Evolutionary conservation across 2,113 vertebrate species (phyloP).

Genomic region (Scalopus aquaticus): DNA sequence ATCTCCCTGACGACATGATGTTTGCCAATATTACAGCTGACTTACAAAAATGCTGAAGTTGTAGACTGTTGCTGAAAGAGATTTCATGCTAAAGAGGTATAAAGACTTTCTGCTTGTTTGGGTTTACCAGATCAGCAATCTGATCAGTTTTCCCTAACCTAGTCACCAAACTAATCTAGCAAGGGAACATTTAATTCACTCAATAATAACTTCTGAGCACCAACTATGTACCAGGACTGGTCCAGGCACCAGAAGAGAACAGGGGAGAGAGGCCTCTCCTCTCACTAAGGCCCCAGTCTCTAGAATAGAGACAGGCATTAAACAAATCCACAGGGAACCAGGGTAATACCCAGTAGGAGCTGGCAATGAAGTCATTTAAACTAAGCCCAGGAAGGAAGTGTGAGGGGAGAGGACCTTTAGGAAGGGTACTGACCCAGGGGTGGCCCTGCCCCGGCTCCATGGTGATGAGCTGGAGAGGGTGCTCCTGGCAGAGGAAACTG

Average conservation of each 20-base stretch:
- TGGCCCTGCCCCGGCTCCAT: neutral
- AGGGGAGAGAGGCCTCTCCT: neutral
- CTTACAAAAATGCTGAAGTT: conserved; percentile 40
- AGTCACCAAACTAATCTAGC: neutral
- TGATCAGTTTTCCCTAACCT: conserved; percentile 3
- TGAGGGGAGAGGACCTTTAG: neutral
- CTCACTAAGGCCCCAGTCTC: neutral
- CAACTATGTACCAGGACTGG: neutral
- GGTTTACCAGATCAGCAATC: neutral
- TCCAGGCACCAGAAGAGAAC: neutral
- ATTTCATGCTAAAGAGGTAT: conserved; percentile 19
- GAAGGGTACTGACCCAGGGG: neutral
- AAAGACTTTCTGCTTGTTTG: neutral
- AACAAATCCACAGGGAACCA: neutral
- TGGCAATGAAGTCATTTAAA: neutral
- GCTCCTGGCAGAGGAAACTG: neutral
- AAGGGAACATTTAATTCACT: conserved; percentile 6
- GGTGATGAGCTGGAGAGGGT: neutral
- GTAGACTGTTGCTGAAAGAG: neutral
- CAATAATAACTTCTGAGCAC: neutral
- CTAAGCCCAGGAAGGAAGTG: neutral
- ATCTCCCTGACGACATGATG: conserved; percentile 14
- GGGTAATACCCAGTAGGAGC: neutral
- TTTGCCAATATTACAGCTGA: conserved; percentile 43
- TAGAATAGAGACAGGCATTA: neutral